Evolutionary conservation across 2,797 vertebrate species (phyloP), one percentile per base, ranked within the genome.

Genomic region (Vespertilio murinus): DNA sequence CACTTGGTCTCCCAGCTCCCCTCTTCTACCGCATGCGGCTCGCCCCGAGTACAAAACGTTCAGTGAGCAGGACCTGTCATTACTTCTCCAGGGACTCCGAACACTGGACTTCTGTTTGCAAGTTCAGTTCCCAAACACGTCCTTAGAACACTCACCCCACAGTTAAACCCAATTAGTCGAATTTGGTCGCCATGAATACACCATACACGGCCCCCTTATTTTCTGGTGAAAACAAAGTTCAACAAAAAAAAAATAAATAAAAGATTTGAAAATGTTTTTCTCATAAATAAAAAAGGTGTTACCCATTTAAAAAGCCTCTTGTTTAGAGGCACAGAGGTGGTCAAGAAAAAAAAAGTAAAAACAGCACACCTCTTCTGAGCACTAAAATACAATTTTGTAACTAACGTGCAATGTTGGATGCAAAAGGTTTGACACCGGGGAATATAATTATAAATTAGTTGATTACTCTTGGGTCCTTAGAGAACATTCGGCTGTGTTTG

Each of bases 31-130:
- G 2, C 61, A 13, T 38, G 35, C 8, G 1, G 64, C 71, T 79
- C 8, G 25, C 28, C 84, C 73, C 0, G 9, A 61, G 80, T 67
- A 90, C 78, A 88, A 20, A 83, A 69, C 45, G 75, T 95, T 38
- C 95, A 80, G 49, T 69, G 70, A 83, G 71, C 82, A 59, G 78
- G 81, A 65, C 73, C 52, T 4, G 3, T 79, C 70, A 10, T 38
- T 35, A 88, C 90, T 94, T 83, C 96, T 90, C 94, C n/a, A 79
- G 91, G 93, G 95, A 91, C 87, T 82, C 70, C 25, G 65, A 95
- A 97, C 93, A 97, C 95, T 93, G 88, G n/a, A 38, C 93, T 73
- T 93, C 96, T 97, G 90, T 97, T 93, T 94, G 33, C 54, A 95
- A 96, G 77, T 69, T 91, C 81, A 92, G 81, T 90, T 95, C 70